These are phyloP conservation scores for Synaphobranchus kaupii DNA, from an alignment of 2,797 vertebrate species.

Conservation along the genomic window DNA sequence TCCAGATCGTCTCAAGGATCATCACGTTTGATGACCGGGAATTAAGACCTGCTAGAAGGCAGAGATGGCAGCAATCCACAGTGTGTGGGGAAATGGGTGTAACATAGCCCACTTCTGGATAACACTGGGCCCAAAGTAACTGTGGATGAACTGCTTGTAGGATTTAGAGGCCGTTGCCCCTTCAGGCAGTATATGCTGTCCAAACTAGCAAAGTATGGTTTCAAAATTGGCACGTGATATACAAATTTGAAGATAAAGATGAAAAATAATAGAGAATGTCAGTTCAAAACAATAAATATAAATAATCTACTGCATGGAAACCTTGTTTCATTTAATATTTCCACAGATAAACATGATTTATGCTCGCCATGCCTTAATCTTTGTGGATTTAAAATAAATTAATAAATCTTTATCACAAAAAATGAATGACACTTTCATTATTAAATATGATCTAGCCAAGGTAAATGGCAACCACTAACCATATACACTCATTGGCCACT, in stretches of 20 bases:
- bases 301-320: background rate
- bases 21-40: slow-evolving; percentile 28
- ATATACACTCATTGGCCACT: too few relatives aligned
- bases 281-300: background rate
- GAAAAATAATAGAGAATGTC: background rate
- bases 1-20: slow-evolving; percentile 25
- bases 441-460: too few relatives aligned
- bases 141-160: background rate
- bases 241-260: background rate
- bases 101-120: background rate
- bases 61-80: background rate
- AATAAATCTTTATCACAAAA: too few relatives aligned
- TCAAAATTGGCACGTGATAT: background rate
- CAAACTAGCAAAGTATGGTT: background rate
- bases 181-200: background rate
- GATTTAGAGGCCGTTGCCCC: background rate
- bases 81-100: background rate
- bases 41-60: slow-evolving; percentile 9
- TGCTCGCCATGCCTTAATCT: background rate
- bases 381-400: too few relatives aligned
- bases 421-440: too few relatives aligned
- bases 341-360: background rate
- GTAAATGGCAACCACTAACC: too few relatives aligned
- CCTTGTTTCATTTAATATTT: background rate
- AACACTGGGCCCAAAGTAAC: background rate